A percentile compares a stretch with the other conserved stretches of the same genome.
These are phyloP conservation scores for Drosophila nebulosa DNA, from an alignment of 1,140 invertebrate genomes.

Conservation along the genomic window DNA sequence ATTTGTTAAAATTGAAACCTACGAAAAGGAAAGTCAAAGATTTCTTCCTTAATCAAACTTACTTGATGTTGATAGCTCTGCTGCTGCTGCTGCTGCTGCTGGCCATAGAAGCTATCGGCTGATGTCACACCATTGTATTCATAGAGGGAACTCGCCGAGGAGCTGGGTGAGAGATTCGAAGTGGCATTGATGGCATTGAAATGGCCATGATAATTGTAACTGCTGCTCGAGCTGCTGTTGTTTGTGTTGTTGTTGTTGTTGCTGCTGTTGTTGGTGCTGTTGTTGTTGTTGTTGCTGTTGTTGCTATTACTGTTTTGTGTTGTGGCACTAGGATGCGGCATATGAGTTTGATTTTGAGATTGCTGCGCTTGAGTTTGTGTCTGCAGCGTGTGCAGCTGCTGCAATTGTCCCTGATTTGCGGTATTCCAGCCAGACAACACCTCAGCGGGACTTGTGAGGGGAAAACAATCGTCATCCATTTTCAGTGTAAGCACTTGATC, in stretches of 20 bases:
- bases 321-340: conserved; percentile 22
- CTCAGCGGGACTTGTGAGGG: conserved; percentile 83
- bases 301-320: conserved; percentile 18
- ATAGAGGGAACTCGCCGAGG: conserved; percentile 68
- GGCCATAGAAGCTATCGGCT: conserved; percentile 51
- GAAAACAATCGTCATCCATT: conserved; percentile 90
- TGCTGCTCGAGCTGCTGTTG: conserved; percentile 45
- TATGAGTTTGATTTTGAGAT: conserved; percentile 23
- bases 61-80: conserved; percentile 67
- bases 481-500: conserved; percentile 83
- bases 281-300: conserved; percentile 31
- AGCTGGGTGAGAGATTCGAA: conserved; percentile 63
- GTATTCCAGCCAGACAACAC: conserved; percentile 73
- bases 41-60: too few relatives aligned
- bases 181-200: conserved; percentile 69
- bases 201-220: conserved; percentile 69
- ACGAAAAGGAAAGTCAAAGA: too few relatives aligned
- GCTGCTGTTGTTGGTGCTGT: conserved; percentile 29
- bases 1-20: too few relatives aligned
- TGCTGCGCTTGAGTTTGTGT: conserved; percentile 34
- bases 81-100: conserved; percentile 40
- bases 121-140: conserved; percentile 54
- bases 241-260: conserved; percentile 20
- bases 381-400: conserved; percentile 58
- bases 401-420: conserved; percentile 38